Conservation (phyloP, 64 coral and sea anemone species). For the Actinia tenebrosa region DNA sequence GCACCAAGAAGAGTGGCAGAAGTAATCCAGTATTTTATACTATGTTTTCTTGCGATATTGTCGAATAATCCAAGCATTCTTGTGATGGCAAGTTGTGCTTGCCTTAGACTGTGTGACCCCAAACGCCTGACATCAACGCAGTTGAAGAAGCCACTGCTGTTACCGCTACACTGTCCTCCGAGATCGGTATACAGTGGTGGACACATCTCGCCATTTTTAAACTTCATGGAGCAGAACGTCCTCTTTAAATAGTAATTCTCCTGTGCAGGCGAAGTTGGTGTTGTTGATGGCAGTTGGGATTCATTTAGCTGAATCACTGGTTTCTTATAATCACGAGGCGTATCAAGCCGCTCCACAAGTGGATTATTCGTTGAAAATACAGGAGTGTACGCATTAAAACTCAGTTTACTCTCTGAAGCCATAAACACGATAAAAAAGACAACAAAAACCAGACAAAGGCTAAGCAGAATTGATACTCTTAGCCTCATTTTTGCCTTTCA, state of each 20-base stretch:
- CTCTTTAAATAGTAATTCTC: slow-evolving; percentile 27
- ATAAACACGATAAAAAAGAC: background rate
- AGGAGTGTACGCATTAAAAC: background rate
- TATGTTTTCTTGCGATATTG: slow-evolving; percentile 14
- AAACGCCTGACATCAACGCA: slow-evolving; percentile 15
- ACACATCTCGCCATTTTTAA: slow-evolving; percentile 38
- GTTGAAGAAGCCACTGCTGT: background rate
- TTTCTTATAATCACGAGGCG: background rate
- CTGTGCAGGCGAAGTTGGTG: background rate
- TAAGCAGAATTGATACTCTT: background rate
- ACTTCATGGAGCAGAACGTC: slow-evolving; percentile 8
- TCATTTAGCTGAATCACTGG: background rate
- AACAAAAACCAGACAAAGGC: background rate
- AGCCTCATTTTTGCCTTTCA: background rate
- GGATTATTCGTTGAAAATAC: background rate
- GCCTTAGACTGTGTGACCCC: background rate
- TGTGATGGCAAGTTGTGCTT: slow-evolving; percentile 38
- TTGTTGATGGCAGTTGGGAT: background rate
- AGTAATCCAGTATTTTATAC: slow-evolving; percentile 32
- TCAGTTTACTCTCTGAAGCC: background rate
- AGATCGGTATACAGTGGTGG: slow-evolving; percentile 41
- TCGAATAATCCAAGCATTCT: slow-evolving; percentile 32
- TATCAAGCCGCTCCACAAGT: background rate
- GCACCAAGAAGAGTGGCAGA: slow-evolving; percentile 38
- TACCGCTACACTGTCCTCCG: slow-evolving; percentile 21